Base-by-base conservation (phyloP, 1,140 invertebrate genomes). In the Ditylenchus dipsaci region DNA sequence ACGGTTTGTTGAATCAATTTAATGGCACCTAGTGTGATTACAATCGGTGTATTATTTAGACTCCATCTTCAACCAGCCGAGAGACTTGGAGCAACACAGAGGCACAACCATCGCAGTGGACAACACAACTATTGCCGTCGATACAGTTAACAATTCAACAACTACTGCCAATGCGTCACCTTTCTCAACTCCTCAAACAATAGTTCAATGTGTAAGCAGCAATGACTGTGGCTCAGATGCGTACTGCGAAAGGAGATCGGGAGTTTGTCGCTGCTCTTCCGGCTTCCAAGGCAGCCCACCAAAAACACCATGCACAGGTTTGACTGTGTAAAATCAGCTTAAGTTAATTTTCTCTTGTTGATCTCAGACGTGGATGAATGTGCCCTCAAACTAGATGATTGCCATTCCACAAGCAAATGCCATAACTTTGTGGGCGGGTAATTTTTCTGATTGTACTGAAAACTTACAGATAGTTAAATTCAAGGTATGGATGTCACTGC, bases 211-310 rank as follows among this genome's bases (percentile, higher is more conserved):
- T 53, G 49, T 53, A 17, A 79, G 66, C 33, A 56, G 49, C n/a
- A 65, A 80, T 63, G 76, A 80, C 30, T 80, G 79, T 53, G 79
- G 75, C 38, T 11, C 42, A 3, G 78, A 80, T 65, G 78, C 80
- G 1, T 68, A 65, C 59, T 80, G 79, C 63, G 73, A 81, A 30
- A 61, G 75, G 42, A 62, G 73, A 5, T 64, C 68, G 0, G 78
- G 74, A 9, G 73, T 58, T 0, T 80, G 79, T 58, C 58, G 71
- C 26, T 80, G 79, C 59, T 27, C 47, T 15, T 49, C 72, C 8
- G 79, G 79, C 49, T 82, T 80, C 62, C 38, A 58, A 17, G 79
- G 78, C 59, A 59, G 58, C n/a, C 75, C 78, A 38, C 70, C 73
- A 17, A 21, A 33, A 17, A 66, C 56, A 15, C 43, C 63, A 1